These are phyloP conservation scores for Hormaphis cornu DNA, from an alignment of 1,140 invertebrate species.

Conservation along the genomic window DNA sequence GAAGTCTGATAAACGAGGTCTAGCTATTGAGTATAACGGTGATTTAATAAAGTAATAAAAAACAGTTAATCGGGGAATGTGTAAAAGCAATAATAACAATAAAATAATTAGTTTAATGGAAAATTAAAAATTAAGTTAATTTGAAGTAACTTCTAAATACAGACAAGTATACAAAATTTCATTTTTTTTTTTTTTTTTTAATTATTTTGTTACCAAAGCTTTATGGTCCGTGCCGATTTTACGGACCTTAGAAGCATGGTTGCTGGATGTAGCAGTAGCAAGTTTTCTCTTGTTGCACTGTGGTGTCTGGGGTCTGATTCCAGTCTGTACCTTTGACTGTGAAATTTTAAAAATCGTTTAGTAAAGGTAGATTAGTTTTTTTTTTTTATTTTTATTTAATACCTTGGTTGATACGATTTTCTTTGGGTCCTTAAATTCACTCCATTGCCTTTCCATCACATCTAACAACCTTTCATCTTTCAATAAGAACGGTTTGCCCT, in stretches of 20 bases:
- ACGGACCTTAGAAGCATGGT: constrained; percentile 27
- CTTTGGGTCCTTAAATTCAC: constrained; percentile 10
- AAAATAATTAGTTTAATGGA: too few species aligned
- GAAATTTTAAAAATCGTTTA: background rate
- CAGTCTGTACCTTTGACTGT: background rate
- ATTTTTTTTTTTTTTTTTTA: background rate
- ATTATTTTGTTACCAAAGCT: constrained; percentile 27
- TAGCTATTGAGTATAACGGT: constrained; percentile 14
- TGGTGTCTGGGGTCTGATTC: background rate
- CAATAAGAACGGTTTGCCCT: constrained; percentile 7
- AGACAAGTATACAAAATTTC: background rate
- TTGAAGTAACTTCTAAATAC: too few species aligned
- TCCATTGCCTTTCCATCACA: constrained; percentile 20
- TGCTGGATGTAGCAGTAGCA: background rate
- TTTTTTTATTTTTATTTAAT: background rate
- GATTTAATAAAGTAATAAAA: constrained; percentile 2
- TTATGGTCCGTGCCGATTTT: constrained; percentile 30
- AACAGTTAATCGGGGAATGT: background rate
- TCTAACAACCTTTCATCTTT: constrained; percentile 16
- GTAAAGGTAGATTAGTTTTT: background rate
- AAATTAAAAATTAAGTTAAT: too few species aligned
- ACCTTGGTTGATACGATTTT: constrained; percentile 1
- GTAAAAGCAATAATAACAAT: too few species aligned
- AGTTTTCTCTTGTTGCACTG: constrained; percentile 5
- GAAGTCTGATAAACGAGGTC: constrained; percentile 28